Conservation (phyloP, 2,113 vertebrate genomes). For the Onychorhynchus coronatus region DNA sequence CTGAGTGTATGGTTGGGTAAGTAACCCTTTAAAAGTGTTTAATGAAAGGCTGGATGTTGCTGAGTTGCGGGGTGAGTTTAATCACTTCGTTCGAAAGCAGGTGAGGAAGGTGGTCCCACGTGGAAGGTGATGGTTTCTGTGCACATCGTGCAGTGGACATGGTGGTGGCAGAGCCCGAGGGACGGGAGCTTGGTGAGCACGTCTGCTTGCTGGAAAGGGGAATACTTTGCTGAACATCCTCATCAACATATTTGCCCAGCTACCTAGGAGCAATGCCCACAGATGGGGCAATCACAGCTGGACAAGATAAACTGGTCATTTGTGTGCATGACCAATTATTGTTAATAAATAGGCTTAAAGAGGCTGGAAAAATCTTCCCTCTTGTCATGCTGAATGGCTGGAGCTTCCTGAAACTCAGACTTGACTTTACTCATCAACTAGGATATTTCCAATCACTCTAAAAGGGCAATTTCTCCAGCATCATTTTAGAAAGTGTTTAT, state of each 20-base stretch:
- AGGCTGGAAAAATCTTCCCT: not conserved
- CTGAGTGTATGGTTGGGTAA: not conserved
- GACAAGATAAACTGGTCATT: not conserved
- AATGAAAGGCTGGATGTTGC: not conserved
- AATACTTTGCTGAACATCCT: not conserved
- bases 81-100: not conserved
- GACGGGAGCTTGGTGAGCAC: not conserved
- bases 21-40: not conserved
- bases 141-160: rapidly evolving
- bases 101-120: not conserved
- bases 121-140: not conserved
- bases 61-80: not conserved
- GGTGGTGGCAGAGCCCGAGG: not conserved
- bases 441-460: conserved; percentile 17
- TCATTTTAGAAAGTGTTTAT: conserved; percentile 43
- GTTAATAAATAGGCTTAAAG: not conserved
- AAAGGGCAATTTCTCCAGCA: conserved; percentile 26
- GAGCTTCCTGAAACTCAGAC: not conserved
- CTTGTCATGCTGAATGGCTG: not conserved
- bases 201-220: rapidly evolving
- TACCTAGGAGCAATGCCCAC: not conserved
- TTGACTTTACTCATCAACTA: not conserved
- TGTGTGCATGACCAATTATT: not conserved
- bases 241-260: not conserved
- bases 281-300: not conserved